Evolutionary conservation across 2,797 vertebrate species (phyloP).

Genomic region (Gymnoscopelus braueri): DNA sequence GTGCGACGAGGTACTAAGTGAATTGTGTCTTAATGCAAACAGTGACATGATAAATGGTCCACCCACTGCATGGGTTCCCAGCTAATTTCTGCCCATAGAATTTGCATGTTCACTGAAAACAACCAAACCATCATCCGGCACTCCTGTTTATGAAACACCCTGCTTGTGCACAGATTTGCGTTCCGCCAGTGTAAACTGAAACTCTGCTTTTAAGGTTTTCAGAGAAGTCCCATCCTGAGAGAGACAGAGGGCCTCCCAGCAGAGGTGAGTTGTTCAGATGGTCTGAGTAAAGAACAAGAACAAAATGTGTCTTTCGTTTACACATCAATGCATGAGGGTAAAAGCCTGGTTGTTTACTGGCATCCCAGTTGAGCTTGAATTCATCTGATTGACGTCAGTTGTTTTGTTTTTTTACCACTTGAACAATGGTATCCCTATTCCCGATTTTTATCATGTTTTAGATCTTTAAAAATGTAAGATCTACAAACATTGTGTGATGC

Average conservation of each 20-base stretch:
- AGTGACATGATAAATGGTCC: slow-evolving; percentile 8
- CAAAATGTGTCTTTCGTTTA: background rate
- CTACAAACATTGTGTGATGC: too few species aligned
- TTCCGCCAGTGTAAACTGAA: slow-evolving; percentile 39
- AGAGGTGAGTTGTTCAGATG: slow-evolving; percentile 72
- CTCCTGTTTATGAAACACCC: background rate
- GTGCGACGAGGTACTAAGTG: too few species aligned
- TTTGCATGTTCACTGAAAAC: slow-evolving; percentile 17
- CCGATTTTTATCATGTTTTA: too few species aligned
- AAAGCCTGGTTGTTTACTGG: background rate
- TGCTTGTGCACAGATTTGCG: slow-evolving; percentile 27
- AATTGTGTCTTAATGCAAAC: slow-evolving; percentile 12
- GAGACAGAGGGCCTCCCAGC: slow-evolving; percentile 69
- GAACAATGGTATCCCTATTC: too few species aligned
- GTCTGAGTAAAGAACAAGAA: background rate
- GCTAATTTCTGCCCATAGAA: background rate
- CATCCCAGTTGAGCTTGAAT: background rate
- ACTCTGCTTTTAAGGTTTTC: slow-evolving; percentile 75
- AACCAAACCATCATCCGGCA: background rate
- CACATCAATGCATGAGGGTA: background rate
- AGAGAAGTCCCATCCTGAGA: slow-evolving; percentile 74
- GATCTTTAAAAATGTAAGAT: too few species aligned
- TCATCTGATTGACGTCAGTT: too few species aligned
- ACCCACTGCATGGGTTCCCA: background rate
- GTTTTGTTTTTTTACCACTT: too few species aligned